Evolutionary conservation across 1,140 invertebrate species (phyloP), one percentile per base, ranked within the genome.

Genomic region (Mesaphorura yosii): DNA sequence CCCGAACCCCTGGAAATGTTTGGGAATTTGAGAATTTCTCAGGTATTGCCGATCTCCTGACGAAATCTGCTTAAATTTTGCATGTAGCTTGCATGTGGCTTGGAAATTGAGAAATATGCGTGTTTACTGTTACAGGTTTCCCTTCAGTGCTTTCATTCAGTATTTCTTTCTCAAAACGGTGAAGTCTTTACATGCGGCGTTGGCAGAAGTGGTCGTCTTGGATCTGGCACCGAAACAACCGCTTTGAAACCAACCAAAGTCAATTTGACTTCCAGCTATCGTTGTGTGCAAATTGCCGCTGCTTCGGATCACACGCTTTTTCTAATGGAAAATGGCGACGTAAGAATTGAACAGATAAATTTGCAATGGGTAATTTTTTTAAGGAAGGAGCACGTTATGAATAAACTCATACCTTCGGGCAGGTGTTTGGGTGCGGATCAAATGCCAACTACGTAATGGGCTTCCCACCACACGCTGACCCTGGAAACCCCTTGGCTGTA

Each of bases 111-210:
- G 5, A 12, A 5, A 7, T n/a, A 38, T 46, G 15, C 25, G 34
- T 45, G n/a, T 60, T 50, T 59, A 66, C 46, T 65, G 58, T 38
- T 61, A 65, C 37, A 72, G 73, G 58, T 84, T 15, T 75, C 74
- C 19, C 71, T 85, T 57, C 75, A 78, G 55, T 83, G 83, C 66
- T 85, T 82, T 66, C 84, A 86, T 67, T 78, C 77, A 53, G 68
- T 83, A 2, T 82, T 82, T 68, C 63, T 84, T 28, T 71, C 75
- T 20, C 67, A 62, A 2, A 60, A 62, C 51, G 78, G 79, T 0
- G 67, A 71, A 53, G 77, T 79, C 2, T 85, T 75, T 69, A 74
- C 76, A 26, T 83, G 82, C 69, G 84, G 84, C 0, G 80, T 83
- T 69, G 80, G 81, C n/a, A 76, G 77, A 60, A 81, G 81, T 34